These are phyloP conservation scores for Apostichopus parvimensis DNA, from an alignment of 35 echinoderm and acorn worm species.

Conservation along the genomic window DNA sequence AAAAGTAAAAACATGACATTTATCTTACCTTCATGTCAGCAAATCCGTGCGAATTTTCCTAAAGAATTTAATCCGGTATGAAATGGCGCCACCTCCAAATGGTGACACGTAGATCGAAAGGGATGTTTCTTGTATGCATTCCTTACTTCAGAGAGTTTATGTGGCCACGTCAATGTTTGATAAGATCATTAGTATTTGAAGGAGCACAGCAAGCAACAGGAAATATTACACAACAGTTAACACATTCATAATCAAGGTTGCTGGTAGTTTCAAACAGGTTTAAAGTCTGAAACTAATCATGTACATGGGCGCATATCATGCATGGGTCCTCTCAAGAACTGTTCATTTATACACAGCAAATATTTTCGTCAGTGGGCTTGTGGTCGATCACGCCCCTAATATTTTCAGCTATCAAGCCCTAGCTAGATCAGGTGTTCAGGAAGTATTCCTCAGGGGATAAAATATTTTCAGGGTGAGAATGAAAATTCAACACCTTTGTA, in stretches of 20 bases:
- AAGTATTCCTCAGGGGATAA: slow-evolving; percentile 1
- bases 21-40: too few species aligned
- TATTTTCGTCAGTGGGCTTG: background rate
- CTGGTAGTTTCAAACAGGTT: slow-evolving; percentile 13
- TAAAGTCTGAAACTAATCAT: background rate
- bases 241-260: background rate
- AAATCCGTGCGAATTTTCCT: too few species aligned
- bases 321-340: background rate
- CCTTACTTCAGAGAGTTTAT: slow-evolving; percentile 3
- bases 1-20: too few species aligned
- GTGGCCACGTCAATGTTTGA: background rate
- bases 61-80: too few species aligned
- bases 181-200: background rate
- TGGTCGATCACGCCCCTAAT: background rate
- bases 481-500: background rate
- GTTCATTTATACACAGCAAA: background rate
- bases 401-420: slow-evolving; percentile 12
- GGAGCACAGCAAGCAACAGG: background rate
- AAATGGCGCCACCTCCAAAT: too few species aligned
- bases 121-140: too few species aligned
- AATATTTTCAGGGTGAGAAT: background rate
- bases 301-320: too few species aligned
- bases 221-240: background rate
- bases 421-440: background rate
- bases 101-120: too few species aligned